A percentile compares a stretch with the other conserved stretches of the same genome.
Evolutionary conservation across 2,797 vertebrate species (phyloP).

Genomic region (Euphonia xanthogaster): DNA sequence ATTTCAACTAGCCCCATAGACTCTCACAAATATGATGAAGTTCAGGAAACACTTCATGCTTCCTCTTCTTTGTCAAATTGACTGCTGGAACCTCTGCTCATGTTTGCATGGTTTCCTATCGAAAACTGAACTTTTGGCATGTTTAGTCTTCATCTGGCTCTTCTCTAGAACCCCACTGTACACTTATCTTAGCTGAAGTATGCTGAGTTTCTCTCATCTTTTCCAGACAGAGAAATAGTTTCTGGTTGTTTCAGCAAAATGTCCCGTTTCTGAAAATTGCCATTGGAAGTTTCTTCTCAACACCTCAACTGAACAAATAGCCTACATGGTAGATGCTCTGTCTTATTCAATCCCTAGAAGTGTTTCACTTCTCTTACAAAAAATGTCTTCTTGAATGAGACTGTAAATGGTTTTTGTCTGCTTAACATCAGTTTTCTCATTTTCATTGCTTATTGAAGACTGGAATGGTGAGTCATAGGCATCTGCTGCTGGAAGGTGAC

Average conservation of each 20-base stretch:
- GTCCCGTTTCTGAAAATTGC: not conserved
- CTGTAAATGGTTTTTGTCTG: not conserved
- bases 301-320: not conserved
- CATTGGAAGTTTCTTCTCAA: not conserved
- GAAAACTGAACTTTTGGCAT: not conserved
- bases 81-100: not conserved
- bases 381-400: not conserved
- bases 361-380: not conserved
- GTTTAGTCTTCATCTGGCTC: not conserved
- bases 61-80: not conserved
- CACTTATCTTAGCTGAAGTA: not conserved
- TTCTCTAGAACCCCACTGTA: not conserved
- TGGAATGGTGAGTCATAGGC: not conserved
- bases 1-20: not conserved
- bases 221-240: not conserved
- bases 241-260: not conserved
- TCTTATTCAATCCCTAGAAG: not conserved
- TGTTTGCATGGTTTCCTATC: fast-evolving
- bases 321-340: not conserved
- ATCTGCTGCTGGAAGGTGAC: not conserved
- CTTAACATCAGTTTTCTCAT: not conserved
- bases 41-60: not conserved
- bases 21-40: not conserved
- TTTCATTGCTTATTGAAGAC: not conserved
- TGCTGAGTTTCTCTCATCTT: not conserved